Evolutionary conservation across 2,113 vertebrate genomes (phyloP).

Genomic region (Hippocampus zosterae): DNA sequence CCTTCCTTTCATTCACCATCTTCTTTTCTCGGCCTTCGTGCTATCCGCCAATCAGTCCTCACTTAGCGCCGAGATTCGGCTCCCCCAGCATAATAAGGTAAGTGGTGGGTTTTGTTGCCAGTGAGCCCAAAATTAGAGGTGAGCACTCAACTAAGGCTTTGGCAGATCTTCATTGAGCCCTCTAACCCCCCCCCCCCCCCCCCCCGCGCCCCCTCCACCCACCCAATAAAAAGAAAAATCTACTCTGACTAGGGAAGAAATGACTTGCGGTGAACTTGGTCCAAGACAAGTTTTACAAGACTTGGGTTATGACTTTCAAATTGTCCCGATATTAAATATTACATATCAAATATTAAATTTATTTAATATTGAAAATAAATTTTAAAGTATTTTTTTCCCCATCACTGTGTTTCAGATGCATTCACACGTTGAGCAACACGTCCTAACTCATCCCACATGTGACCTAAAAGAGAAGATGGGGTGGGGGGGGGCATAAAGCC

Average conservation of each 20-base stretch:
- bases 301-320: neutral
- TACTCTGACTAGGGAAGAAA: slow-evolving; percentile 17
- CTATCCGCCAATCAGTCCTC: slow-evolving; percentile 22
- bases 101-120: slow-evolving; percentile 63
- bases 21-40: slow-evolving; percentile 13
- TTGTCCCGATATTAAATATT: no score
- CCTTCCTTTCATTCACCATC: slow-evolving; percentile 33
- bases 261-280: slow-evolving; percentile 5
- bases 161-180: slow-evolving; percentile 39
- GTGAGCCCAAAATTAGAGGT: slow-evolving; percentile 60
- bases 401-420: slow-evolving; percentile 33
- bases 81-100: slow-evolving; percentile 43
- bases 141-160: slow-evolving; percentile 39
- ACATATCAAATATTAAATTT: no score
- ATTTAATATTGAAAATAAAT: no score
- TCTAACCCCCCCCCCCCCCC: slow-evolving; percentile 30
- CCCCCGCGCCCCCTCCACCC: neutral
- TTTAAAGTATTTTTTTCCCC: neutral
- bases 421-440: slow-evolving; percentile 39
- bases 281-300: slow-evolving; percentile 13
- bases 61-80: slow-evolving; percentile 8
- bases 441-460: slow-evolving; percentile 57
- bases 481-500: slow-evolving; percentile 24
- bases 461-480: slow-evolving; percentile 23
- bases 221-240: slow-evolving; percentile 20